phyloP scores from a whole-genome alignment of 2,797 vertebrate species.

The Nannoperca obscura region DNA sequence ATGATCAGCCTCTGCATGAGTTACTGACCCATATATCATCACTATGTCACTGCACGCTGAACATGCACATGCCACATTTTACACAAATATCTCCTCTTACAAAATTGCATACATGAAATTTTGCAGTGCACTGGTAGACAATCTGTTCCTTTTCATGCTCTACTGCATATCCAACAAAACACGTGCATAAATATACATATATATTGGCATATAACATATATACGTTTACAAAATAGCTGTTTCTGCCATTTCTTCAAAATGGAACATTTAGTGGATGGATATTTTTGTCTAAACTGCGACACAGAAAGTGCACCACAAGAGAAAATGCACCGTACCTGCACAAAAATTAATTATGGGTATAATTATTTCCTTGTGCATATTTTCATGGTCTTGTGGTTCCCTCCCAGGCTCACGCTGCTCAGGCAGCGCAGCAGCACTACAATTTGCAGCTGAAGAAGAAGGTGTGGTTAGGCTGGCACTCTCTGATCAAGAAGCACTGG shows the following conservation, averaged over 20 bases:
- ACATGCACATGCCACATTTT: slow-evolving; percentile 37
- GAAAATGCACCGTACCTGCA: slow-evolving; percentile 31
- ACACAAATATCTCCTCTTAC: slow-evolving; percentile 12
- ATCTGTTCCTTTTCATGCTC: slow-evolving; percentile 1
- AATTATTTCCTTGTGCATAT: slow-evolving; percentile 54
- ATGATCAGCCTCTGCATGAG: slow-evolving; percentile 37
- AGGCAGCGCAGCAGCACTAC: slow-evolving; percentile 88
- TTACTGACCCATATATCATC: slow-evolving; percentile 19
- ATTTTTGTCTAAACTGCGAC: slow-evolving; percentile 21
- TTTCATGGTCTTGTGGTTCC: slow-evolving; percentile 47
- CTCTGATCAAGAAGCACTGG: slow-evolving; percentile 87
- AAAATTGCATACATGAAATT: background rate
- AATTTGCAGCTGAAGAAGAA: slow-evolving; percentile 89
- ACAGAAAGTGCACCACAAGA: slow-evolving; percentile 11
- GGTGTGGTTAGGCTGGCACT: slow-evolving; percentile 90
- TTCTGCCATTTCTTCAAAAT: slow-evolving; percentile 10
- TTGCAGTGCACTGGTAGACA: background rate
- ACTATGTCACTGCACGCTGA: slow-evolving; percentile 28
- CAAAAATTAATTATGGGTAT: slow-evolving; percentile 31
- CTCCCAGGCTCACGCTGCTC: slow-evolving; percentile 78
- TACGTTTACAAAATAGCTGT: slow-evolving; percentile 7
- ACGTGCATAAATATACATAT: background rate
- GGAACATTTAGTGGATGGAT: background rate
- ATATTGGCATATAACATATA: too few relatives aligned
- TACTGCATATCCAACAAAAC: background rate